Evolutionary conservation across 2,888 invertebrate genomes (phyloP), one percentile per base, ranked within the genome.

Genomic region (Resseliella maxima): DNA sequence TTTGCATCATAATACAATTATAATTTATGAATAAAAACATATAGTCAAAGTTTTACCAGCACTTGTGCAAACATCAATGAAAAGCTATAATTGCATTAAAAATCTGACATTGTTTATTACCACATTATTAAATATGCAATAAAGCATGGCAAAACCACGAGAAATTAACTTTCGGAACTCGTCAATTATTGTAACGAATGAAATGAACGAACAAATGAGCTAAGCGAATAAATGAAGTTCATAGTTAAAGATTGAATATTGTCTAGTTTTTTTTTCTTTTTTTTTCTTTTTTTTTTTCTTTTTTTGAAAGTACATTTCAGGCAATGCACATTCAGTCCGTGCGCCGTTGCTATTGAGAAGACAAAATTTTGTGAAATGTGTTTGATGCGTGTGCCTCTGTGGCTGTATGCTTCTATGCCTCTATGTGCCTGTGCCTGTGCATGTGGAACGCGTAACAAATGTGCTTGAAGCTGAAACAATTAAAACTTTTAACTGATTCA

Each of bases 401-500:
- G n/a, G n/a, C n/a, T n/a, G n/a, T n/a, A n/a, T n/a, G 21, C 50
- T 2, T 6, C 21, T 15, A 21, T 50, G 12, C 3, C 2, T 35
- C 8, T 1, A 31, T 72, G 72, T 15, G 35, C 31, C 12, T 72
- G 72, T 35, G 59, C 12, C 6, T 59, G 31, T 72, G 72, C 12
- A 72, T 72, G 72, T 12, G 10, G 72, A 72, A 72, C 72, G 72
- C 72, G 72, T 35, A 72, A 35, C 72, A 72, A 72, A 72, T 72
- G 72, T 72, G 72, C 72, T 72, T 72, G 31, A 72, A 72, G 72
- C 72, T 31, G 72, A 72, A 72, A 72, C 72, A 72, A 72, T 72
- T 72, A 72, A 72, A 72, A 72, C 72, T 72, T 72, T 72, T 72
- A 72, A 72, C 72, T 72, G 72, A 72, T 72, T 72, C 72, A 72